These are phyloP conservation scores for Gasterosteus aculeatus DNA, from an alignment of 2,113 vertebrate genomes.

Conservation along the genomic window DNA sequence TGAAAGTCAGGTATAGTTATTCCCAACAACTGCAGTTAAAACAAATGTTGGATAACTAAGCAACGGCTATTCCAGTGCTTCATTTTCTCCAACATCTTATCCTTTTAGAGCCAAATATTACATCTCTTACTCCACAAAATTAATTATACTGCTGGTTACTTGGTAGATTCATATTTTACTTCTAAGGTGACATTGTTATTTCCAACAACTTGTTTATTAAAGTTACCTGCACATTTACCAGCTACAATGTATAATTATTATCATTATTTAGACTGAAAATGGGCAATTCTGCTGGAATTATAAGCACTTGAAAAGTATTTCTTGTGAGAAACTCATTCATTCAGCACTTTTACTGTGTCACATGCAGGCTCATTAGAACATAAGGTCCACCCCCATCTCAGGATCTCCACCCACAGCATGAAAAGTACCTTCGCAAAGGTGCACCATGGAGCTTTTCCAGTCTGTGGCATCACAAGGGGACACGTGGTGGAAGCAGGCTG, in stretches of 20 bases:
- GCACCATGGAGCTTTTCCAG: neutral
- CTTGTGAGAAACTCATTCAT: neutral
- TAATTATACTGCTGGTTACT: neutral
- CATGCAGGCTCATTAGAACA: neutral
- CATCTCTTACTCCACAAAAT: no score
- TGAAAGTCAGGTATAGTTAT: conserved; percentile 20
- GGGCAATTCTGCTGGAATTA: neutral
- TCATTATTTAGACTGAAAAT: neutral
- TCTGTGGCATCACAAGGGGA: no score
- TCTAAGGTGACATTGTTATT: neutral
- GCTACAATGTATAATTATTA: neutral
- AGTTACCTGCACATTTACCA: neutral
- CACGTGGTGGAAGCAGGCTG: no score
- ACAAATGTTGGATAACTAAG: neutral
- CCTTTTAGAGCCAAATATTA: neutral
- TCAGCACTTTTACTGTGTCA: neutral
- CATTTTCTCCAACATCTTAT: neutral
- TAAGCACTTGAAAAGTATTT: neutral
- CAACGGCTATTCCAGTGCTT: neutral
- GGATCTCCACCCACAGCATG: neutral
- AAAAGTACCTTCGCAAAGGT: neutral
- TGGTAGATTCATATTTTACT: neutral
- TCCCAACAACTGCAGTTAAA: neutral
- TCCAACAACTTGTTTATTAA: neutral
- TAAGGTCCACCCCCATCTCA: neutral